Percentiles rank a stretch among this genome's conserved stretches.
Conservation (phyloP, 2,797 vertebrate species). For the Falco columbarius region DNA sequence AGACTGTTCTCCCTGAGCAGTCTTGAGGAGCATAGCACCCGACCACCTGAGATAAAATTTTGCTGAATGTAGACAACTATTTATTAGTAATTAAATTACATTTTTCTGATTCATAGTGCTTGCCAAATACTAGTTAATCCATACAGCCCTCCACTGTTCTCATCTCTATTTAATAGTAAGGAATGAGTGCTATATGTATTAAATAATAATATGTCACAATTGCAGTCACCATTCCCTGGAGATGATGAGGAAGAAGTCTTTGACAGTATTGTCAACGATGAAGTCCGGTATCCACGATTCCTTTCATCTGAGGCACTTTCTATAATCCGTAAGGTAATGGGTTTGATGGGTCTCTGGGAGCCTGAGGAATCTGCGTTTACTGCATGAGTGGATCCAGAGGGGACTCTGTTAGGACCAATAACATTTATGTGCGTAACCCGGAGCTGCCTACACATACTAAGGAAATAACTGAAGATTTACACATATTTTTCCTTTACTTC, state of each 20-base stretch:
- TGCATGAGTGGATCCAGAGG: not conserved
- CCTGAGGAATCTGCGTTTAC: not conserved
- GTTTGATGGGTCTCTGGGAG: not conserved
- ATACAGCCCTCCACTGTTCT: not conserved
- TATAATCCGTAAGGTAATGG: slow-evolving; percentile 88
- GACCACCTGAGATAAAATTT: not conserved
- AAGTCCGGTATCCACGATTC: slow-evolving; percentile 86
- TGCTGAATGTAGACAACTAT: not conserved
- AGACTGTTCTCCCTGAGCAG: not conserved
- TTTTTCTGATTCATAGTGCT: not conserved
- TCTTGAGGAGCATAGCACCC: not conserved
- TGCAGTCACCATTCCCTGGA: slow-evolving; percentile 92
- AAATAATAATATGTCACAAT: slow-evolving; percentile 8
- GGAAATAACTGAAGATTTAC: not conserved
- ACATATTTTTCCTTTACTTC: not conserved
- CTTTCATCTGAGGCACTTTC: slow-evolving; percentile 84
- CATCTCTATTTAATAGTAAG: not conserved
- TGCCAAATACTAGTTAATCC: not conserved
- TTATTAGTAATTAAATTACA: not conserved
- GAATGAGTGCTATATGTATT: not conserved
- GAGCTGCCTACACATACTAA: not conserved
- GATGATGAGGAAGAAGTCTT: slow-evolving; percentile 97
- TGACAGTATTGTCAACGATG: slow-evolving; percentile 93
- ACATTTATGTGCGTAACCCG: not conserved
- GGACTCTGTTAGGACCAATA: not conserved